Conservation (phyloP, 2,113 vertebrate species). For the Jaculus jaculus region DNA sequence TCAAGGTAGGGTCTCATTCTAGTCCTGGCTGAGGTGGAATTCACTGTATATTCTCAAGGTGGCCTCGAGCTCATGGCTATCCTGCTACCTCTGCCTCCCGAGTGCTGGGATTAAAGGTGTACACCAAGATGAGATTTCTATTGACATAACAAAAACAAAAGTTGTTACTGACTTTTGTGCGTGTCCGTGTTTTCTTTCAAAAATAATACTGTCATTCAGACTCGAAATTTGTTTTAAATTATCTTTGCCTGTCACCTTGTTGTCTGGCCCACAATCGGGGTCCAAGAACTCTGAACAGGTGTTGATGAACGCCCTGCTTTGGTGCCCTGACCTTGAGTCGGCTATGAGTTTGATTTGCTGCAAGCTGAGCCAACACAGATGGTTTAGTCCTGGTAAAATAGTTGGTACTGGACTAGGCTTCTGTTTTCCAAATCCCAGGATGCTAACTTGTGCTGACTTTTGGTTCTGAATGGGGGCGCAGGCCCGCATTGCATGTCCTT, state of each 20-base stretch:
- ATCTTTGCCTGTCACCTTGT: not conserved
- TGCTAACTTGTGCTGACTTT: not conserved
- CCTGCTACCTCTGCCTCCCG: too few relatives aligned
- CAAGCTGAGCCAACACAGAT: not conserved
- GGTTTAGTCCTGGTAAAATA: not conserved
- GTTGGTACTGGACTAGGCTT: not conserved
- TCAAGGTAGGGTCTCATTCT: too few relatives aligned
- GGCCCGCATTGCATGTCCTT: not conserved
- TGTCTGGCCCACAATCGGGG: not conserved
- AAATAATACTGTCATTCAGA: not conserved
- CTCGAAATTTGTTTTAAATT: not conserved
- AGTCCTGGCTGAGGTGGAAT: too few relatives aligned
- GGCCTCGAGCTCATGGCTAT: too few relatives aligned
- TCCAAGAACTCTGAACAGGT: not conserved
- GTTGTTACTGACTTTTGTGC: slow-evolving; percentile 13
- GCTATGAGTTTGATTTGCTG: not conserved
- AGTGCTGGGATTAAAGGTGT: too few relatives aligned
- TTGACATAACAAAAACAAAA: not conserved
- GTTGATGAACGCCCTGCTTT: not conserved
- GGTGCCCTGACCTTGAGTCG: not conserved
- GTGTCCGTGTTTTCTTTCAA: not conserved
- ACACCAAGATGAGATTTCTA: too few relatives aligned
- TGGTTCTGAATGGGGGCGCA: not conserved
- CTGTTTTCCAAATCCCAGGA: not conserved
- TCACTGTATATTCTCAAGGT: too few relatives aligned